Evolutionary conservation across 2,888 invertebrate species (phyloP).

Genomic region (Rhaphigaster nebulosa): DNA sequence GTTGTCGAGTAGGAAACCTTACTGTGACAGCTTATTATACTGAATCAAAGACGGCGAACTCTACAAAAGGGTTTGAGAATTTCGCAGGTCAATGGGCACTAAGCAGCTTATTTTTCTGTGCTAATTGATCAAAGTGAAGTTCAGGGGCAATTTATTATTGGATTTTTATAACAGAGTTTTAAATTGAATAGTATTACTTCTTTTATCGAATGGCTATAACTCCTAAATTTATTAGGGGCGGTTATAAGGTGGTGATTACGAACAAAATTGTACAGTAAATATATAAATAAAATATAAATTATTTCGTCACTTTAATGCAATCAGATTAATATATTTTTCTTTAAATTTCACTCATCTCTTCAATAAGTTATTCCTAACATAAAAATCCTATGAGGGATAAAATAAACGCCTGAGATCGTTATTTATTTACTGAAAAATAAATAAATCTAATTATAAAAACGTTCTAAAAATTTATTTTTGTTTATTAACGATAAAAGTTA

Average conservation of each 20-base stretch:
- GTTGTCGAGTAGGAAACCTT: background rate
- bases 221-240: background rate
- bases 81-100: background rate
- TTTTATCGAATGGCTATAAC: background rate
- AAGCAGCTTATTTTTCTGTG: constrained; percentile 26
- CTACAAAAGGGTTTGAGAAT: constrained; percentile 36
- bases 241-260: background rate
- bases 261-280: too few relatives aligned
- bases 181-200: background rate
- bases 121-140: constrained; percentile 25
- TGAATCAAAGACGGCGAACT: constrained; percentile 19
- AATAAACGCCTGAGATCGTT: too few relatives aligned
- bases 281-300: too few relatives aligned
- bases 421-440: too few relatives aligned
- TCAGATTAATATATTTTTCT: too few relatives aligned
- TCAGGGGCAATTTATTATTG: background rate
- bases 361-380: too few relatives aligned
- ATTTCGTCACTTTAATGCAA: background rate
- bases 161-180: background rate
- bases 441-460: too few relatives aligned
- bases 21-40: background rate
- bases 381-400: too few relatives aligned
- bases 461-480: too few relatives aligned
- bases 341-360: too few relatives aligned
- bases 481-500: too few relatives aligned